Conservation (phyloP, 1,140 invertebrate genomes). For the Drosophila watanabei region DNA sequence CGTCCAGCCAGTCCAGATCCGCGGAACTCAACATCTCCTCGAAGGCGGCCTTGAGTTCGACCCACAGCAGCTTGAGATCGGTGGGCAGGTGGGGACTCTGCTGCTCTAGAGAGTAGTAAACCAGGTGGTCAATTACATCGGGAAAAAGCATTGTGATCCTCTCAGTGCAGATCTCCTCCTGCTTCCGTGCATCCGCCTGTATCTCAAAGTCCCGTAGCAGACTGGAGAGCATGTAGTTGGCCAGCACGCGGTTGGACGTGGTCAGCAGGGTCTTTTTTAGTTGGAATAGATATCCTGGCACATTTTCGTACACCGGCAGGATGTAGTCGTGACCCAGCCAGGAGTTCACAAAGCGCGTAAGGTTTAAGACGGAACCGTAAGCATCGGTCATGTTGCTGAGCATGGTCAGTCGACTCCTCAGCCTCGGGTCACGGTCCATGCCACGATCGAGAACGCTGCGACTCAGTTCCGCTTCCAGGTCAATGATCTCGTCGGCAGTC, state of each 20-base stretch:
- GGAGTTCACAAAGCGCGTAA: conserved; percentile 63
- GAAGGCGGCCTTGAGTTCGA: conserved; percentile 64
- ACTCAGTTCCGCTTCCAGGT: conserved; percentile 40
- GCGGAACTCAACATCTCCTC: conserved; percentile 35
- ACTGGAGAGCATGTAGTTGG: conserved; percentile 91
- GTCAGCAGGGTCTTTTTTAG: conserved; percentile 83
- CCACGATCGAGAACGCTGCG: conserved; percentile 29
- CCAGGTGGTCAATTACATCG: conserved; percentile 68
- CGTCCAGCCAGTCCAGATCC: conserved; percentile 53
- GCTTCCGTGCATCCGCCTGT: conserved; percentile 18
- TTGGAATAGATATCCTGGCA: conserved; percentile 83
- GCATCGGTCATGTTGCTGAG: conserved; percentile 57
- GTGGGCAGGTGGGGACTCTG: conserved; percentile 61
- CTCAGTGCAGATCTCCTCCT: conserved; percentile 43
- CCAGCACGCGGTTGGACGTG: conserved; percentile 86
- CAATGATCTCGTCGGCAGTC: conserved; percentile 27
- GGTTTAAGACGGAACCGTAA: conserved; percentile 78
- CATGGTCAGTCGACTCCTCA: conserved; percentile 55
- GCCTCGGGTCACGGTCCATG: conserved; percentile 42
- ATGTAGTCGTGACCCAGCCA: conserved; percentile 69
- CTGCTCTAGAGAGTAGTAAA: conserved; percentile 47
- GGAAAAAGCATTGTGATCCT: conserved; percentile 54
- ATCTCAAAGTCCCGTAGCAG: conserved; percentile 85
- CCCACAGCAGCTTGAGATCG: conserved; percentile 55
- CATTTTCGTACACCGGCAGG: conserved; percentile 70